These are phyloP conservation scores for Muscina levida DNA, from an alignment of 2,888 invertebrate genomes.

Conservation along the genomic window DNA sequence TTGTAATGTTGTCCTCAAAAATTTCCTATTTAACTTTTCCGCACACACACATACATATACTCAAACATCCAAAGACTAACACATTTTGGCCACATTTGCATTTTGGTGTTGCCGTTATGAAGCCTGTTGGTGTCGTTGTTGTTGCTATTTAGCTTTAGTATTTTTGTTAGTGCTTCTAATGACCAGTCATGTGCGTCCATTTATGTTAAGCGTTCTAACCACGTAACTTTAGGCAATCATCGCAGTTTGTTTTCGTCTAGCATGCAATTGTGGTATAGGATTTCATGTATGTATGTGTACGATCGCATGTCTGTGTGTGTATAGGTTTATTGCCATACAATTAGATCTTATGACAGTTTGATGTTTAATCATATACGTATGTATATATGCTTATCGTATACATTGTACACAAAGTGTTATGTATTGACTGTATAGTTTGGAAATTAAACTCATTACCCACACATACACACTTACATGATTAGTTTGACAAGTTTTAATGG, in stretches of 20 bases:
- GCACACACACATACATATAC: not conserved
- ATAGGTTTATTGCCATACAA: slow-evolving; percentile 4
- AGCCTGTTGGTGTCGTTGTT: not conserved
- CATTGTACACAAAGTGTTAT: too few relatives aligned
- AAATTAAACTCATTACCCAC: too few relatives aligned
- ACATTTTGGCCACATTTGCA: slow-evolving; percentile 27
- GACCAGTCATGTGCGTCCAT: slow-evolving; percentile 50
- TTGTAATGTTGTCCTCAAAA: slow-evolving; percentile 24
- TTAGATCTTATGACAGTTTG: slow-evolving; percentile 26
- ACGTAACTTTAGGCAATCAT: slow-evolving; percentile 30
- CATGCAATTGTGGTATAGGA: slow-evolving; percentile 26
- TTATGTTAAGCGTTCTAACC: slow-evolving; percentile 47
- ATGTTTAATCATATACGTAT: not conserved
- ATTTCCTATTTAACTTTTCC: slow-evolving; percentile 16
- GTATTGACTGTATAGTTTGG: too few relatives aligned
- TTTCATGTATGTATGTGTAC: too few relatives aligned
- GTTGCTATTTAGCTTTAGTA: not conserved
- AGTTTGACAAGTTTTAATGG: too few relatives aligned
- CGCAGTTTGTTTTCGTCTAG: slow-evolving; percentile 23
- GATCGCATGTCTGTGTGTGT: too few relatives aligned
- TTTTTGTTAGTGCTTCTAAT: slow-evolving; percentile 25
- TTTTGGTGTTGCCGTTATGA: slow-evolving; percentile 15
- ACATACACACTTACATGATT: too few relatives aligned
- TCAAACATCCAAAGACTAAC: too few relatives aligned
- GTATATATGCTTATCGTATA: too few relatives aligned